These are phyloP conservation scores for Drosophila austrosaltans DNA, from an alignment of 2,888 invertebrate species.

Conservation along the genomic window DNA sequence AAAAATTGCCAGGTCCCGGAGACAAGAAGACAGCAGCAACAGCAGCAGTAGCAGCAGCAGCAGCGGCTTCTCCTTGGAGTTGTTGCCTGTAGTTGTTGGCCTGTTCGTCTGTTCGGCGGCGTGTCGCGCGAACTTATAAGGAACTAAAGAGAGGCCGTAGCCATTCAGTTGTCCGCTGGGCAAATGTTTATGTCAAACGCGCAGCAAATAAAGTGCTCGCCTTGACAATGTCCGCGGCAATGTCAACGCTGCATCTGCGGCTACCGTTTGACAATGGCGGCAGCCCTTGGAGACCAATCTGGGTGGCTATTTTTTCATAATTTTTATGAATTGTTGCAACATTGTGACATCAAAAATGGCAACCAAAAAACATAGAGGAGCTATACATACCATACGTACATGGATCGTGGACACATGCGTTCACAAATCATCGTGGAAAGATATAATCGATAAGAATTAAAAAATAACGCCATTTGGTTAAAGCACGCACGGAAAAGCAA, in stretches of 20 bases:
- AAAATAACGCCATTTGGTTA: slow-evolving; percentile 58
- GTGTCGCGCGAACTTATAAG: slow-evolving; percentile 72
- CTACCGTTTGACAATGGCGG: slow-evolving; percentile 34
- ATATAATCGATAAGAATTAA: slow-evolving; percentile 49
- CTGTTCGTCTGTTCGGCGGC: slow-evolving; percentile 55
- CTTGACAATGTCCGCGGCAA: slow-evolving; percentile 75
- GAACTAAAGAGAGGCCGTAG: slow-evolving; percentile 73
- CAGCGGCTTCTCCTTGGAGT: slow-evolving; percentile 34
- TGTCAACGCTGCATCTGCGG: slow-evolving; percentile 54
- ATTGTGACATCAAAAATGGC: slow-evolving; percentile 31
- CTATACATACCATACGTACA: neutral
- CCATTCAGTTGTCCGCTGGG: slow-evolving; percentile 77
- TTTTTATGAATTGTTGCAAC: slow-evolving; percentile 69
- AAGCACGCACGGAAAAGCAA: slow-evolving; percentile 58
- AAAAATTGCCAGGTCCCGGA: slow-evolving; percentile 68
- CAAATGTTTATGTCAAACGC: slow-evolving; percentile 78
- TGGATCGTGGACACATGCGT: slow-evolving; percentile 32
- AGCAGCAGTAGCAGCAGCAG: neutral
- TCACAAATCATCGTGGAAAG: slow-evolving; percentile 57
- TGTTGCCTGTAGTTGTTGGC: neutral
- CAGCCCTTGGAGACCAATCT: slow-evolving; percentile 77
- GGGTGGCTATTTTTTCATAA: slow-evolving; percentile 75
- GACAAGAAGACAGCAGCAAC: slow-evolving; percentile 41
- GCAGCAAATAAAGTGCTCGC: slow-evolving; percentile 78
- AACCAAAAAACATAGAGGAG: slow-evolving; percentile 50